These are phyloP conservation scores for Eulemur macaco DNA, from an alignment of 2,113 vertebrate species.

Conservation along the genomic window DNA sequence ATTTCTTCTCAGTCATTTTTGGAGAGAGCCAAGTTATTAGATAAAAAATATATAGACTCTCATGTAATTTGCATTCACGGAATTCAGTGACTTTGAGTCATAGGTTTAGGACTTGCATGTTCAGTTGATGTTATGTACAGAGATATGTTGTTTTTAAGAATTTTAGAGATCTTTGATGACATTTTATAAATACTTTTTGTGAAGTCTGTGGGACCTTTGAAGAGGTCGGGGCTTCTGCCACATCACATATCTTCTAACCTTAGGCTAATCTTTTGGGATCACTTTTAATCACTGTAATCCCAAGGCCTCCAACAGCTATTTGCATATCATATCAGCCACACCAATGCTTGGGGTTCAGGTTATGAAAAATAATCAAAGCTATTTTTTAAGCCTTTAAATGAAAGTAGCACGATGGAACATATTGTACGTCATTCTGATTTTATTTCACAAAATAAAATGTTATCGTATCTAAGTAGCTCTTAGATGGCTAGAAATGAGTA, in stretches of 20 bases:
- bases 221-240: not conserved
- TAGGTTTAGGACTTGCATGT: not conserved
- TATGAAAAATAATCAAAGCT: not conserved
- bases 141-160: not conserved
- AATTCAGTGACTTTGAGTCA: not conserved
- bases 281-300: not conserved
- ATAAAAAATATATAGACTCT: not conserved
- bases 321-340: not conserved
- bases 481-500: not conserved
- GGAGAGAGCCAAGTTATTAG: not conserved
- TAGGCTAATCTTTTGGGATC: not conserved
- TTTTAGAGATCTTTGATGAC: not conserved
- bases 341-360: not conserved
- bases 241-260: not conserved
- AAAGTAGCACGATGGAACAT: not conserved
- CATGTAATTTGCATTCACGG: not conserved
- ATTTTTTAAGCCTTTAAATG: not conserved
- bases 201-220: not conserved
- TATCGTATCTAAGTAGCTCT: not conserved
- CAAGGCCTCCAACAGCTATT: not conserved
- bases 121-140: not conserved
- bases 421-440: not conserved
- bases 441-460: constrained; percentile 16
- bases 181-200: not conserved
- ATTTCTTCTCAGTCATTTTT: not conserved